These are phyloP conservation scores for Zygothrica quintamaculata DNA, from an alignment of 2,888 invertebrate species.

Conservation along the genomic window DNA sequence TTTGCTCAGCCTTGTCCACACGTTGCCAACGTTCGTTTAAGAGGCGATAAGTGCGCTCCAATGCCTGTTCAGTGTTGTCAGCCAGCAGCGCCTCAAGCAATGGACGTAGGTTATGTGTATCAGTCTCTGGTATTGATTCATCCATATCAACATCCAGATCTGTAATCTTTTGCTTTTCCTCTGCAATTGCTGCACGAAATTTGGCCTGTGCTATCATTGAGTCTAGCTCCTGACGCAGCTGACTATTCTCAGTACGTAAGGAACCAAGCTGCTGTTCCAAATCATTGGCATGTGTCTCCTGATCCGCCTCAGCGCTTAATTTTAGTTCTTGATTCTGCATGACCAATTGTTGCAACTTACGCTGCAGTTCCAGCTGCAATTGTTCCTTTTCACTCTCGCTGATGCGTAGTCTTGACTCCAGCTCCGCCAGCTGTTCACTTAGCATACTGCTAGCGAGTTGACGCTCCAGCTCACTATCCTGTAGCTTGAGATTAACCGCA, in stretches of 20 bases:
- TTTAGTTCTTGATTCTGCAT: constrained; percentile 79
- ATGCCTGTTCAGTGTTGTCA: constrained; percentile 43
- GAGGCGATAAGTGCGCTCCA: constrained; percentile 85
- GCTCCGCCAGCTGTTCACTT: constrained; percentile 71
- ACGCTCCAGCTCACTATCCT: constrained; percentile 79
- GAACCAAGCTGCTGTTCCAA: constrained; percentile 72
- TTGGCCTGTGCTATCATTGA: constrained; percentile 69
- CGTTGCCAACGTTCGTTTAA: constrained; percentile 85
- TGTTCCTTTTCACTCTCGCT: constrained; percentile 79
- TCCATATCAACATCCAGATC: constrained; percentile 81
- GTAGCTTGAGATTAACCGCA: constrained; percentile 74
- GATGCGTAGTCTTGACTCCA: constrained; percentile 70
- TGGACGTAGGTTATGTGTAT: constrained; percentile 67
- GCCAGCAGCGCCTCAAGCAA: constrained; percentile 64
- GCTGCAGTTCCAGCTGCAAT: constrained; percentile 77
- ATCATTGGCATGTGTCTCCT: constrained; percentile 73
- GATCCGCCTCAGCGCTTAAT: constrained; percentile 77
- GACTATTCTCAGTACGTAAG: constrained; percentile 69
- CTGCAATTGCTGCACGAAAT: constrained; percentile 75
- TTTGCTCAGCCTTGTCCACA: constrained; percentile 86
- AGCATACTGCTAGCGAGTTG: constrained; percentile 73
- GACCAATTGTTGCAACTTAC: constrained; percentile 71
- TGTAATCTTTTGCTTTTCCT: constrained; percentile 81
- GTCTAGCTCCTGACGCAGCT: constrained; percentile 71
- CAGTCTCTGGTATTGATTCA: constrained; percentile 58